Percentiles rank a stretch among this genome's conserved stretches.
These are phyloP conservation scores for Camelus dromedarius DNA, from an alignment of 2,113 vertebrate genomes.

Conservation along the genomic window DNA sequence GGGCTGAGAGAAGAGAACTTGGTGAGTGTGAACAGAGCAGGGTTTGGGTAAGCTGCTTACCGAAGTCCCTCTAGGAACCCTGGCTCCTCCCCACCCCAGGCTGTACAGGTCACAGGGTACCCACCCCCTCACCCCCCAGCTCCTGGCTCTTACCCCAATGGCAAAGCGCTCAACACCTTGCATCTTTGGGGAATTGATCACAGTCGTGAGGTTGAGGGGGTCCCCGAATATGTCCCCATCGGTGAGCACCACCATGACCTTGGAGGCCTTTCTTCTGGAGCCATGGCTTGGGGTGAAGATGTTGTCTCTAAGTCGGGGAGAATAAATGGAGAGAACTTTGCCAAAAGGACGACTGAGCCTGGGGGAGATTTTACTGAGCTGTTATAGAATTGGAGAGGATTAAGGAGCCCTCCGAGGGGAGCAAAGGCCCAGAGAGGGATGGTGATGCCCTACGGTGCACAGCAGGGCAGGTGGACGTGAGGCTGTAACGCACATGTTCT, in stretches of 20 bases:
- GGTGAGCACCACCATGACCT: constrained; percentile 90
- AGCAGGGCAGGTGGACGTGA: background rate
- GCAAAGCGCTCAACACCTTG: constrained; percentile 85
- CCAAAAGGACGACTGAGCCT: background rate
- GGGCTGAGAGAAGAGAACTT: background rate
- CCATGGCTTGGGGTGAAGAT: constrained; percentile 86
- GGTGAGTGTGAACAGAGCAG: background rate
- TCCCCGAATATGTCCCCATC: constrained; percentile 88
- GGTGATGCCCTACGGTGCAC: background rate
- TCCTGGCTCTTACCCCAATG: constrained; percentile 86
- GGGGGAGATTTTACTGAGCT: background rate
- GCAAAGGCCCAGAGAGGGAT: background rate
- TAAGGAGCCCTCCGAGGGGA: background rate
- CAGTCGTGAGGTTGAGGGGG: constrained; percentile 76
- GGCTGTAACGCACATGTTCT: background rate
- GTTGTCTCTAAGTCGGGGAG: constrained; percentile 82
- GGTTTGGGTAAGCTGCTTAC: background rate
- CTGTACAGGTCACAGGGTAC: accelerated
- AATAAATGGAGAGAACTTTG: background rate
- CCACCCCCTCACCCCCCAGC: too few species aligned
- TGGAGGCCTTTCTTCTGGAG: constrained; percentile 85
- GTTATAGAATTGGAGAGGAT: background rate
- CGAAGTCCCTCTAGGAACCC: background rate
- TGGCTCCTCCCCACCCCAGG: background rate
- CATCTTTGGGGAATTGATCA: constrained; percentile 86